Base-by-base conservation (phyloP, 2,113 vertebrate genomes). In the Furnarius figulus region DNA sequence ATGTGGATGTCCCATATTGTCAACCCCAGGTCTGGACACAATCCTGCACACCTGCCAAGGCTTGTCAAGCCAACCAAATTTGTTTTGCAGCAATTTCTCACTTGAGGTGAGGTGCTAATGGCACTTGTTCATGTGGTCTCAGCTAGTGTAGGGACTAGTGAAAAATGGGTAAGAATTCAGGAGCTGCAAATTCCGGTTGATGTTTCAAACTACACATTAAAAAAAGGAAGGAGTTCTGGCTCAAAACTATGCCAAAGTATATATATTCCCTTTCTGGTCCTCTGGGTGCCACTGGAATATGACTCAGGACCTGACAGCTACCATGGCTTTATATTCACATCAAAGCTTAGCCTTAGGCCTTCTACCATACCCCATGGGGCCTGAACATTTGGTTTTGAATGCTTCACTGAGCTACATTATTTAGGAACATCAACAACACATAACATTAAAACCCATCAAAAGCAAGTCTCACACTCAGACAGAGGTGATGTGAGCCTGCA, bases 261-360 rank as follows among this genome's bases (percentile, higher is more conserved):
- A n/a, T 53, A 40, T 53, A 70, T 74, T 89, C 35, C 46, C 31
- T 88, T 79, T 74, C 76, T 83, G 12, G 53, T 78, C 18, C 11
- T 9, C 22, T 50, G 59, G 35, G 46, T 58, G 84, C 46, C 55
- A 56, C 53, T 87, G 72, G 55, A 93, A 93, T 68, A 91, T 42
- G 70, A 89, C 80, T 93, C 58, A 35, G 75, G 90, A 93, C 68
- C 81, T 73, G 74, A 76, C 66, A 91, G 77, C 47, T 66, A 56
- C 68, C 49, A 47, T 67, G 37, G 59, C 16, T 97, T 76, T 65
- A 50, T 83, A 89, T 77, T 63, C 70, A 95, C 90, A 93, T 97
- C 94, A 96, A 92, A 97, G 72, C 27, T 79, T 66, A 18, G 9
- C 5, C 77, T 85, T 42, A 87, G 80, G 59, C 17, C 55, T 67